Evolutionary conservation across 2,888 invertebrate genomes (phyloP).

Genomic region (Dyspetes luteomarginatus): DNA sequence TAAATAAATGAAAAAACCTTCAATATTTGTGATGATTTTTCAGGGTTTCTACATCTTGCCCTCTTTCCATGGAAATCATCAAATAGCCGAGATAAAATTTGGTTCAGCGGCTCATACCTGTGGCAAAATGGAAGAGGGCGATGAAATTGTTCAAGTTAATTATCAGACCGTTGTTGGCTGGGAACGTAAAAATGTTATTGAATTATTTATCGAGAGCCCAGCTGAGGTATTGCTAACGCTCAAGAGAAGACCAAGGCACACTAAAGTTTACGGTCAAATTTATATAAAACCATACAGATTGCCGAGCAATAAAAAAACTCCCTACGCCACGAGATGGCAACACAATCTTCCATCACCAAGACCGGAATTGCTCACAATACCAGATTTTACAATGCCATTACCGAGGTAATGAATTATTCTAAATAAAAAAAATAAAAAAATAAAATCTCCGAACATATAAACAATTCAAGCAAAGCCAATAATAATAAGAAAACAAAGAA

Average conservation of each 20-base stretch:
- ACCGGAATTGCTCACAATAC: slow-evolving; percentile 86
- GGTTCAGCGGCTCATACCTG: slow-evolving; percentile 96
- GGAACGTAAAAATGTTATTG: slow-evolving; percentile 91
- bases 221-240: slow-evolving; percentile 92
- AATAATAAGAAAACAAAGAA: slow-evolving; percentile 10
- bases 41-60: slow-evolving; percentile 95
- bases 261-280: slow-evolving; percentile 90
- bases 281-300: slow-evolving; percentile 89
- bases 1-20: not conserved
- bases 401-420: slow-evolving; percentile 83
- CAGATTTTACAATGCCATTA: slow-evolving; percentile 86
- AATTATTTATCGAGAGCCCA: slow-evolving; percentile 90
- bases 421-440: slow-evolving; percentile 2
- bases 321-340: slow-evolving; percentile 87
- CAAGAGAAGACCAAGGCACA: slow-evolving; percentile 93
- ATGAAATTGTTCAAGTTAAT: slow-evolving; percentile 94
- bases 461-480: slow-evolving; percentile 5
- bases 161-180: slow-evolving; percentile 92
- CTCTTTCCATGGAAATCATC: slow-evolving; percentile 91
- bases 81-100: slow-evolving; percentile 95
- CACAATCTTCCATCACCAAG: slow-evolving; percentile 89
- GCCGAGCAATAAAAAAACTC: slow-evolving; percentile 89
- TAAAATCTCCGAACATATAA: slow-evolving; percentile 3
- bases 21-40: slow-evolving; percentile 59
- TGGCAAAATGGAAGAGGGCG: slow-evolving; percentile 96